Evolutionary conservation across 2,888 invertebrate genomes (phyloP).

Genomic region (Philhelius pedissequus): DNA sequence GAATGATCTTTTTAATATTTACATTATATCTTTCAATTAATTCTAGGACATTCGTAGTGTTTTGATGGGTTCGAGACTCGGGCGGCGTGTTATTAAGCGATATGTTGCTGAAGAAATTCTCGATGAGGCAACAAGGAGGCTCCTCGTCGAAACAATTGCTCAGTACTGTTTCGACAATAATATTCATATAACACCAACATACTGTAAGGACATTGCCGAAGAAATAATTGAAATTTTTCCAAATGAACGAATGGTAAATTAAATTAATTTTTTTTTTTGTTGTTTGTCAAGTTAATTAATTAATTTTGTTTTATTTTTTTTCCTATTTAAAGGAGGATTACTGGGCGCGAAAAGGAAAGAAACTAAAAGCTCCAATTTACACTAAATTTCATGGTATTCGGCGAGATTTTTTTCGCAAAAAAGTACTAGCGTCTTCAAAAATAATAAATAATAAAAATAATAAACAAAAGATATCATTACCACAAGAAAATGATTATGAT

Average conservation of each 20-base stretch:
- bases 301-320: neutral
- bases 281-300: neutral
- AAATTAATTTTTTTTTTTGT: neutral
- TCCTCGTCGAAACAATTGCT: constrained; percentile 67
- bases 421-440: neutral
- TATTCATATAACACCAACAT: constrained; percentile 54
- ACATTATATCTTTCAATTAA: neutral
- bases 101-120: constrained; percentile 69
- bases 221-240: constrained; percentile 70
- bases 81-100: constrained; percentile 66
- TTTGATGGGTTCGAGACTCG: constrained; percentile 45
- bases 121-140: constrained; percentile 67
- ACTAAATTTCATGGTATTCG: constrained; percentile 69
- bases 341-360: constrained; percentile 65
- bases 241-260: constrained; percentile 61
- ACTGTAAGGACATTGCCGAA: constrained; percentile 68
- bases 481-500: neutral
- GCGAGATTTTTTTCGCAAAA: constrained; percentile 13
- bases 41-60: constrained; percentile 43
- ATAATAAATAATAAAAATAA: neutral
- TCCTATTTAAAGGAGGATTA: constrained; percentile 69
- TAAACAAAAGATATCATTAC: neutral
- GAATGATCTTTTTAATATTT: neutral
- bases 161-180: constrained; percentile 62
- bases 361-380: constrained; percentile 69